A percentile compares a stretch with the other conserved stretches of the same genome.
Evolutionary conservation across 2,797 vertebrate species (phyloP).

Genomic region (Amazona finschi): DNA sequence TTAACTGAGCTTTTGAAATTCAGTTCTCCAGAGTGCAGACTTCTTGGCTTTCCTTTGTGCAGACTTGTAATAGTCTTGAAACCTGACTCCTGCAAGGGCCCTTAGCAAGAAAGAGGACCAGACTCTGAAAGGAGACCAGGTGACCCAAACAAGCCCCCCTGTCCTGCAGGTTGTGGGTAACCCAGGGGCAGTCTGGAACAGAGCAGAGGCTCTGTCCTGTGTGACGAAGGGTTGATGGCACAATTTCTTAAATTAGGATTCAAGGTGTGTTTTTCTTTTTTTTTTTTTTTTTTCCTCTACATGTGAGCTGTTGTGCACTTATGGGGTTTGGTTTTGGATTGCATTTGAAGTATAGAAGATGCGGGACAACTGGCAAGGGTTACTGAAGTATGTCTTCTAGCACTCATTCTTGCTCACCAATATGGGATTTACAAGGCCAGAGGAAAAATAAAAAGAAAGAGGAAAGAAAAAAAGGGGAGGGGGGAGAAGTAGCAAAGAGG

Average conservation of each 20-base stretch:
- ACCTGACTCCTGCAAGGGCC: background rate
- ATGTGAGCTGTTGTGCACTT: background rate
- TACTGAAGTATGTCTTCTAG: background rate
- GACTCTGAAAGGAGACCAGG: background rate
- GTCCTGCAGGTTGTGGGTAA: background rate
- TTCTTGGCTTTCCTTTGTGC: background rate
- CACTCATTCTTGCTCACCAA: background rate
- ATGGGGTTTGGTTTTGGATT: background rate
- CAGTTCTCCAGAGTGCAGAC: background rate
- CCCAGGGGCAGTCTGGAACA: background rate
- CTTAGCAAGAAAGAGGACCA: background rate
- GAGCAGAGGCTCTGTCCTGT: background rate
- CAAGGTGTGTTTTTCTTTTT: background rate
- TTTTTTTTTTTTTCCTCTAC: background rate
- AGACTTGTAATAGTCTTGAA: background rate
- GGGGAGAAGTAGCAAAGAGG: too few relatives aligned
- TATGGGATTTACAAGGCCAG: background rate
- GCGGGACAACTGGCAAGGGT: background rate
- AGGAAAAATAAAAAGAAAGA: background rate
- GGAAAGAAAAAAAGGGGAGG: too few relatives aligned
- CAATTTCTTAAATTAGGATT: background rate
- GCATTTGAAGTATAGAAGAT: background rate
- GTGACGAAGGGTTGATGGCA: background rate
- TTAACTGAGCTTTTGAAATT: slow-evolving; percentile 30
- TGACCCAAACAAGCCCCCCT: background rate